These are phyloP conservation scores for Candidula unifasciata DNA, from an alignment of 2,888 invertebrate genomes.

Conservation along the genomic window DNA sequence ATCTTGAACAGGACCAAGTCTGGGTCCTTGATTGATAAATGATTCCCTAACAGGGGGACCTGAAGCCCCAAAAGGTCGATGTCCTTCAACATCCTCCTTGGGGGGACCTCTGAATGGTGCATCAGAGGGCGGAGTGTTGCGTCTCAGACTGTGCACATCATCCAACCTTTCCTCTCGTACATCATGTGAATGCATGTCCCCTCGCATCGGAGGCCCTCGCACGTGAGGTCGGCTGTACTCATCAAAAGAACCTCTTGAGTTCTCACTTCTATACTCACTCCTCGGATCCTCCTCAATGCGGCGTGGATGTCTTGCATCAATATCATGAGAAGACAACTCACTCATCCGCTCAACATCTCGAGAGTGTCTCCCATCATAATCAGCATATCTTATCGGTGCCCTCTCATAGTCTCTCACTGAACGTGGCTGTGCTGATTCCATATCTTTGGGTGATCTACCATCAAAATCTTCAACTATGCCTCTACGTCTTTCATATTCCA, in stretches of 20 bases:
- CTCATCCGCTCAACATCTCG: conserved; percentile 51
- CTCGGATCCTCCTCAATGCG: conserved; percentile 34
- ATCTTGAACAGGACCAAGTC: conserved; percentile 30
- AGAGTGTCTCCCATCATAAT: conserved; percentile 45
- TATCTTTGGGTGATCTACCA: conserved; percentile 51
- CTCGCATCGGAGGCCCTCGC: conserved; percentile 9
- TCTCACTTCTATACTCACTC: conserved; percentile 12
- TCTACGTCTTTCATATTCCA: conserved; percentile 50
- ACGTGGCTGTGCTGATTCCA: conserved; percentile 44
- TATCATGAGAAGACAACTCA: conserved; percentile 33
- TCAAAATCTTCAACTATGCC: conserved; percentile 35
- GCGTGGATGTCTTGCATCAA: conserved; percentile 37
- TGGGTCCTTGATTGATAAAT: conserved; percentile 13
- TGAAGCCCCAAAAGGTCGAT: conserved; percentile 25
- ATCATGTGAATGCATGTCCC: conserved; percentile 9
- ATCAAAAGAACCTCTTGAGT: conserved; percentile 36
- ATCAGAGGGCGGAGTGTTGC: conserved; percentile 39
- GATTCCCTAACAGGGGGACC: conserved; percentile 19
- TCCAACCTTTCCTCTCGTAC: conserved; percentile 22
- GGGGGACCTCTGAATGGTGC: conserved; percentile 25
- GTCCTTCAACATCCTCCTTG: conserved; percentile 20
- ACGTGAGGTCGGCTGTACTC: conserved; percentile 21
- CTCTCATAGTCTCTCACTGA: conserved; percentile 45
- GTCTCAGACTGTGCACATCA: conserved; percentile 27
- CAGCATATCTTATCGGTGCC: conserved; percentile 35